Evolutionary conservation across 2,888 invertebrate species (phyloP), one percentile per base, ranked within the genome.

Genomic region (Gnatocerus cornutus): DNA sequence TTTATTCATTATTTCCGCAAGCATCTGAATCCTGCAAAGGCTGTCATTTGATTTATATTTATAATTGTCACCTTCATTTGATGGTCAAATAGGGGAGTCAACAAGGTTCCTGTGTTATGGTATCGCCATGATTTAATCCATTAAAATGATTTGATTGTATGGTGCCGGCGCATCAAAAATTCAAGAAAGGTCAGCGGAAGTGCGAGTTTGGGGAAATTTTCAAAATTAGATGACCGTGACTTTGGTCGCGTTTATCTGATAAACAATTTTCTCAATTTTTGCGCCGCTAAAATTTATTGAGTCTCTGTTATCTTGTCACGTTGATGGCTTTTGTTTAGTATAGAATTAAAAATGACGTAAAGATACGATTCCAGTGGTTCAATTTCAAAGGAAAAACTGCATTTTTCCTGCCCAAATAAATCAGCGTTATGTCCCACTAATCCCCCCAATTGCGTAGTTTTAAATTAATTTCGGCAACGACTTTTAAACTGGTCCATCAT

Each of bases 1-100:
- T 69, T 73, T 71, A 72, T 73, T 73, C 71, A 73, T 73, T 73
- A 73, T 73, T 73, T 73, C 73, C 73, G 73, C 71, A 58, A 72
- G 65, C 65, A 56, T 65, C 64, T 53, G 10, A 62, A 46, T 33
- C 48, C 50, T 50, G 41, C 63, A 52, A 64, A 53, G 64, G 64
- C 30, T 56, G 56, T 65, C 56, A 56, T 65, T 64, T 65, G 53
- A 56, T 63, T 63, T 63, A 63, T 63, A 53, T 63, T 63, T 63
- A 56, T 65, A 56, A 65, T 56, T 65, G 56, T 65, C 65, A 65
- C 65, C 65, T 65, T 65, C 65, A 16, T 21, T 14, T 65, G 56
- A 56, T 39, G 65, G 65, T 56, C 65, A 56, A 65, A 65, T 56
- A 56, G 56, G 56, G 65, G 14, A 37, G 46, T n/a, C n/a, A 37